phyloP scores from a whole-genome alignment of 2,113 vertebrate genomes.

The Polypterus bichir region DNA sequence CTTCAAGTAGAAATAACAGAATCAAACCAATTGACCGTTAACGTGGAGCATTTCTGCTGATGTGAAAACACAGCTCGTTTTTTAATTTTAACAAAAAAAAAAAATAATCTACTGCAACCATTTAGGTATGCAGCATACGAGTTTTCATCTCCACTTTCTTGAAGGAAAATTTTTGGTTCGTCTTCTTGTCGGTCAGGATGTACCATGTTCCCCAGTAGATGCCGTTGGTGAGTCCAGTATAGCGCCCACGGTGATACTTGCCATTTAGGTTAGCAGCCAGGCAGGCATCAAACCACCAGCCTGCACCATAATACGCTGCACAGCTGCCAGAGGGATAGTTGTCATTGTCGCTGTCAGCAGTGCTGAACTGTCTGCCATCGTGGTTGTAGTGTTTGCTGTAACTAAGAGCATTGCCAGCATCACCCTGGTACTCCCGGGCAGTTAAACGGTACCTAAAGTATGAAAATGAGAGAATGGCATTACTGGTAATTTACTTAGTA shows the following conservation, averaged over 20 bases:
- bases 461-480: too few species aligned
- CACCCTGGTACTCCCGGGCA: constrained; percentile 49
- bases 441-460: constrained; percentile 55
- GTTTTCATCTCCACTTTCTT: constrained; percentile 59
- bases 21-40: background rate
- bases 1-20: too few species aligned
- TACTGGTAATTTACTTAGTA: too few species aligned
- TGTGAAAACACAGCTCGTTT: too few species aligned
- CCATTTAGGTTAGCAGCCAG: constrained; percentile 62
- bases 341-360: constrained; percentile 52
- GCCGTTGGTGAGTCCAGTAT: constrained; percentile 55
- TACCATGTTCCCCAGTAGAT: constrained; percentile 70
- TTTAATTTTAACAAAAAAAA: too few species aligned
- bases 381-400: constrained; percentile 66
- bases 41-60: too few species aligned
- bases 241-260: constrained; percentile 48
- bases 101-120: too few species aligned
- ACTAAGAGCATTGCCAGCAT: constrained; percentile 59
- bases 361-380: constrained; percentile 56
- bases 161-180: constrained; percentile 58
- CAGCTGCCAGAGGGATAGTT: constrained; percentile 54
- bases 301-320: constrained; percentile 55
- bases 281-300: constrained; percentile 66
- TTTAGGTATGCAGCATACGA: constrained; percentile 8
- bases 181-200: constrained; percentile 54